These are phyloP conservation scores for Plectus sambesii DNA, from an alignment of 1,140 invertebrate genomes.

Conservation along the genomic window DNA sequence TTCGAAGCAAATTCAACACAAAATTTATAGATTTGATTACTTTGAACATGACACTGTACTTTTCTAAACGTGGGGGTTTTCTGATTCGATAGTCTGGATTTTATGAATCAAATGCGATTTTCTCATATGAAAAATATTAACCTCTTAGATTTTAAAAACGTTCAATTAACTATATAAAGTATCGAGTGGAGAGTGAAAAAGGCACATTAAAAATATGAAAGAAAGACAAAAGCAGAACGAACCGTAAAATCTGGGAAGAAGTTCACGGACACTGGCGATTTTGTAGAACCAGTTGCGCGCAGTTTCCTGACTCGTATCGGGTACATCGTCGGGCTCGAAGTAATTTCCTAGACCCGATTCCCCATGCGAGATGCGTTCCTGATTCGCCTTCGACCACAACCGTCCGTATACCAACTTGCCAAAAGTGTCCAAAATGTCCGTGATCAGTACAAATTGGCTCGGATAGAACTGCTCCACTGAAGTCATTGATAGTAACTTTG, in stretches of 20 bases:
- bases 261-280: slow-evolving; percentile 87
- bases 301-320: slow-evolving; percentile 81
- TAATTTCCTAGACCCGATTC: slow-evolving; percentile 47
- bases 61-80: too few species aligned
- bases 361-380: slow-evolving; percentile 31
- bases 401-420: slow-evolving; percentile 79
- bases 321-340: slow-evolving; percentile 58
- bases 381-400: slow-evolving; percentile 64
- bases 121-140: too few species aligned
- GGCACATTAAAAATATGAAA: too few species aligned
- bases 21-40: too few species aligned
- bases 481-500: slow-evolving; percentile 77
- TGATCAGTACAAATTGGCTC: slow-evolving; percentile 89
- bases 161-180: too few species aligned
- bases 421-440: slow-evolving; percentile 88
- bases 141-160: too few species aligned
- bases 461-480: slow-evolving; percentile 86
- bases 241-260: slow-evolving; percentile 83
- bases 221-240: too few species aligned
- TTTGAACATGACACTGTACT: too few species aligned
- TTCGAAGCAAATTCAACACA: too few species aligned
- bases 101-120: too few species aligned
- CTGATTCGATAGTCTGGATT: too few species aligned
- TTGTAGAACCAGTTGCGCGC: slow-evolving; percentile 98
- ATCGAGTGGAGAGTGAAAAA: too few species aligned